A percentile compares a stretch with the other conserved stretches of the same genome.
Evolutionary conservation across 2,797 vertebrate species (phyloP).

Genomic region (Melanotaenia nigrans): DNA sequence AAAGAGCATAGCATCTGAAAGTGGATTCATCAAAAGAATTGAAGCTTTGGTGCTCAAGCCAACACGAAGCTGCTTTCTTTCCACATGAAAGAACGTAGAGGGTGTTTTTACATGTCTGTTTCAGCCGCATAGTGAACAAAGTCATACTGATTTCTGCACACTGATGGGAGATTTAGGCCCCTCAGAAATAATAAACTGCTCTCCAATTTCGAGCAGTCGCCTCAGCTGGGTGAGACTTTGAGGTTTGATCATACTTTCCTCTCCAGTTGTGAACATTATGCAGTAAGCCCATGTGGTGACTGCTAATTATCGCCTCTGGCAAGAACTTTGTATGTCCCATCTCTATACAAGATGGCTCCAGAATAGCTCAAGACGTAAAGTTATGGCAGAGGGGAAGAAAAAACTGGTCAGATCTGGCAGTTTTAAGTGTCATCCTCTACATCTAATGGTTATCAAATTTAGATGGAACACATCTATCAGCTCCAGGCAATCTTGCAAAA

Average conservation of each 20-base stretch:
- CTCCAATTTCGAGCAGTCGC: constrained; percentile 15
- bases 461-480: neutral
- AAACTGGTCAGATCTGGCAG: neutral
- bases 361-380: neutral
- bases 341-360: neutral
- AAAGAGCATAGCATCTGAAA: constrained; percentile 61
- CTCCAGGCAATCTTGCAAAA: constrained; percentile 6
- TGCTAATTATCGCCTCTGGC: constrained; percentile 23
- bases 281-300: constrained; percentile 18
- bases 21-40: constrained; percentile 49
- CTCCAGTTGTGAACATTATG: constrained; percentile 18
- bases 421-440: neutral
- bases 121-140: constrained; percentile 14
- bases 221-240: constrained; percentile 21
- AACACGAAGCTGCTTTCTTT: constrained; percentile 77
- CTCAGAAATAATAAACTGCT: constrained; percentile 47
- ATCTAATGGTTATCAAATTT: constrained; percentile 2
- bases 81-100: constrained; percentile 30
- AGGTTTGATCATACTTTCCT: constrained; percentile 30
- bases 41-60: constrained; percentile 67
- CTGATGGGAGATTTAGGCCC: constrained; percentile 15
- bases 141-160: constrained; percentile 33
- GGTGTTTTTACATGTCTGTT: constrained; percentile 36
- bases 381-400: neutral
- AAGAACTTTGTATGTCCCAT: neutral